Conservation (phyloP, 1,140 invertebrate species). For the Zaprionus ornatus region DNA sequence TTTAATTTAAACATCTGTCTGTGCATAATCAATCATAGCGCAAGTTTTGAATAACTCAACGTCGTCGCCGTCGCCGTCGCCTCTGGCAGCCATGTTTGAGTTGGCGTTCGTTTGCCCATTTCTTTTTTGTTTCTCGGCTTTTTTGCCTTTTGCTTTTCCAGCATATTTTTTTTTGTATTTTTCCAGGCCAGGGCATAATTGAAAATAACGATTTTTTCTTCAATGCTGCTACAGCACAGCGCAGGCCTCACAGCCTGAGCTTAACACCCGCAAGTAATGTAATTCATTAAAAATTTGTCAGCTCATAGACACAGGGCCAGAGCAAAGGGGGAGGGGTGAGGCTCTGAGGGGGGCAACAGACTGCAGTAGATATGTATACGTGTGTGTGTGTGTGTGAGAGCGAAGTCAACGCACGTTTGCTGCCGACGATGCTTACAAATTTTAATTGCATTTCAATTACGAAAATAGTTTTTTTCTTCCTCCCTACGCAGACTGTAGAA, state of each 20-base stretch:
- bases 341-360: background rate
- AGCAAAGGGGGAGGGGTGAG: background rate
- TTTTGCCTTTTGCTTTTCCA: constrained; percentile 3
- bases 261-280: constrained; percentile 77
- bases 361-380: background rate
- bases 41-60: constrained; percentile 68
- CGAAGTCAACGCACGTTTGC: constrained; percentile 63
- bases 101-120: constrained; percentile 33
- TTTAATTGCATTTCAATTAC: constrained; percentile 81
- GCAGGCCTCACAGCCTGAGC: constrained; percentile 30
- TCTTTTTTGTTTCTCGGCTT: constrained; percentile 15
- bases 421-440: constrained; percentile 62
- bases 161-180: constrained; percentile 15
- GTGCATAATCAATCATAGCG: constrained; percentile 75
- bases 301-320: constrained; percentile 38
- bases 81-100: constrained; percentile 52
- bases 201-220: constrained; percentile 72
- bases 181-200: constrained; percentile 59
- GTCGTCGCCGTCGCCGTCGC: constrained; percentile 59
- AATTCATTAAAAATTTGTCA: constrained; percentile 76
- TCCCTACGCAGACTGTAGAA: background rate
- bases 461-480: constrained; percentile 58
- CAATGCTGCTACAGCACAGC: background rate
- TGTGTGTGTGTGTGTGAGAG: background rate
- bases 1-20: constrained; percentile 78